These are phyloP conservation scores for Columba janthina DNA, from an alignment of 2,113 vertebrate species.

Conservation along the genomic window DNA sequence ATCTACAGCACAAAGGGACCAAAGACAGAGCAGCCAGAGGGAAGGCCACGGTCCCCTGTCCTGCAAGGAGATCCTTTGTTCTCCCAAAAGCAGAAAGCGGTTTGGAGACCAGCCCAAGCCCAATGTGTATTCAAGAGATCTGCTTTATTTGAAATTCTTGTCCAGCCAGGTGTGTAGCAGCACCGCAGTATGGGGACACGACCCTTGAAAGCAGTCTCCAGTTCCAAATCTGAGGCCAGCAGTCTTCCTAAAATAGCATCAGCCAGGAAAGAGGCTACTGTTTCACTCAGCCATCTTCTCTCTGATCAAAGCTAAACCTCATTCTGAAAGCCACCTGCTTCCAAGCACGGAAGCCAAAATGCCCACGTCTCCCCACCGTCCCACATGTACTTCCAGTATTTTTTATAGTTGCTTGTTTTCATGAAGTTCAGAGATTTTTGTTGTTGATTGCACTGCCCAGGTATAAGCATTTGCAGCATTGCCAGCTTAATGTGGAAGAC, in stretches of 20 bases:
- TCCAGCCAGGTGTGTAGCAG: neutral
- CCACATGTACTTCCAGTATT: neutral
- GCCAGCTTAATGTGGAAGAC: neutral
- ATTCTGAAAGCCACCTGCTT: conserved; percentile 28
- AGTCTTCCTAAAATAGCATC: neutral
- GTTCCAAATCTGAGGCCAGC: neutral
- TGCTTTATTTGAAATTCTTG: neutral
- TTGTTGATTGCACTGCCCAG: neutral
- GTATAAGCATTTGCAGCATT: neutral
- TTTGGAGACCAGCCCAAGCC: neutral
- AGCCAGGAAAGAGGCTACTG: neutral
- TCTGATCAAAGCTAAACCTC: neutral
- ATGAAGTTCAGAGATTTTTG: neutral
- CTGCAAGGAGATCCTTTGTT: neutral
- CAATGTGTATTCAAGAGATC: neutral
- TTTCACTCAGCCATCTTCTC: neutral
- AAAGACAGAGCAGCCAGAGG: neutral
- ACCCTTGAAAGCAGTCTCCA: neutral
- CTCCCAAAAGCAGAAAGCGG: neutral
- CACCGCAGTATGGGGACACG: accelerated
- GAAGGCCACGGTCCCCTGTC: neutral
- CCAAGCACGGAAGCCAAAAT: neutral
- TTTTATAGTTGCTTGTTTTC: neutral
- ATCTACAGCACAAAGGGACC: neutral
- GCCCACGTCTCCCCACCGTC: neutral